Percentiles rank a stretch among this genome's conserved stretches.
Conservation (phyloP, 2,888 invertebrate genomes). For the Xestia rhomboidea region DNA sequence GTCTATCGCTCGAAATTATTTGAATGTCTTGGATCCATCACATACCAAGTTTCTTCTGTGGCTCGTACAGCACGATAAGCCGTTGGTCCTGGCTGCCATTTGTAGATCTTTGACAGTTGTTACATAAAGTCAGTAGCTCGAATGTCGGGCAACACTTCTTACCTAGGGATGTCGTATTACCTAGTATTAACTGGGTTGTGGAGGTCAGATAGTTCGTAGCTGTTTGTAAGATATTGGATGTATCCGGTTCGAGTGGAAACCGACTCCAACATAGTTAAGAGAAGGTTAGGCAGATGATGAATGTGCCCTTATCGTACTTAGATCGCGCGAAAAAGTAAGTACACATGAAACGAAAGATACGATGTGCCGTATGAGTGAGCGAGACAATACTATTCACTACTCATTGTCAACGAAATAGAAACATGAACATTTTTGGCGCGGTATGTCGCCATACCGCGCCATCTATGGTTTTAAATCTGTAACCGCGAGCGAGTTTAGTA, state of each 20-base stretch:
- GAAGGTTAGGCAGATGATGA: neutral
- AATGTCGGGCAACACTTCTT: neutral
- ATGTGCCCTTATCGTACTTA: neutral
- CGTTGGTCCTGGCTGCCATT: neutral
- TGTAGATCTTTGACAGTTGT: neutral
- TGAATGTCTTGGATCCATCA: too few species aligned
- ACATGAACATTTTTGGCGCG: neutral
- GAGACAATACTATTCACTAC: neutral
- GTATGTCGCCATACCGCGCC: too few species aligned
- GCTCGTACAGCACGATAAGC: neutral
- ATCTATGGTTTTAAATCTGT: constrained; percentile 10
- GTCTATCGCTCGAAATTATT: too few species aligned
- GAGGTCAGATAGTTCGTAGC: neutral
- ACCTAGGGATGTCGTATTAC: neutral
- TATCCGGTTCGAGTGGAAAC: neutral
- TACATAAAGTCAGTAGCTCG: neutral
- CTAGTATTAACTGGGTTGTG: too few species aligned
- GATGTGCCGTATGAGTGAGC: neutral
- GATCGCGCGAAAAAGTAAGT: neutral
- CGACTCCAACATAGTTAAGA: neutral
- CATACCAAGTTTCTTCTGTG: neutral
- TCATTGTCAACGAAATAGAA: neutral
- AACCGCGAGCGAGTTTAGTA: constrained; percentile 32
- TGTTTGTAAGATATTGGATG: neutral
- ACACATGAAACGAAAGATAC: neutral